Evolutionary conservation across 2,797 vertebrate species (phyloP), one percentile per base, ranked within the genome.

Genomic region (Anolis apletophallus): DNA sequence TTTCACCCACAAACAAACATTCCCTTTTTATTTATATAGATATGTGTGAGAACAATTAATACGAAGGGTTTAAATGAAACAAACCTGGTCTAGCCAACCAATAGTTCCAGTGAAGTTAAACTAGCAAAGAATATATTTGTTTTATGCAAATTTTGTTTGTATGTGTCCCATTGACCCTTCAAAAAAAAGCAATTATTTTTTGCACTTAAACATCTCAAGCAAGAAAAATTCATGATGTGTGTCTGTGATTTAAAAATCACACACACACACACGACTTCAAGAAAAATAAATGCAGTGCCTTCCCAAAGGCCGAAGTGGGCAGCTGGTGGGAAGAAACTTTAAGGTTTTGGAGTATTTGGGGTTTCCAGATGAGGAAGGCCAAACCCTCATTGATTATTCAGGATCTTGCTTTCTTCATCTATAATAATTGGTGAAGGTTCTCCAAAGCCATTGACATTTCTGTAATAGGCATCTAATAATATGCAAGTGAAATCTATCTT

Each of bases 61-160:
- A 92, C 87, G 75, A 87, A 87, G 88, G 83, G 91, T 89, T 84
- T 89, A 92, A 92, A 72, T 93, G 87, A 94, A 96, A 94, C 61
- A 90, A 96, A 97, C 97, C 95, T 96, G 90, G 88, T 95, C 94
- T 91, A 93, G 91, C 94, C 96, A 97, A 96, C 96, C 95, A 97
- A 95, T 95, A 95, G 94, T 95, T 92, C 84, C 94, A 95, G 91
- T 57, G 90, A 92, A 96, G 95, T 96, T 94, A 95, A 92, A 95
- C 89, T 91, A 94, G 89, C 40, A 46, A 46, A 46, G 40, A n/a
- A n/a, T n/a, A n/a, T n/a, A n/a, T n/a, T n/a, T n/a, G n/a, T n/a
- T n/a, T n/a, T n/a, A n/a, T n/a, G n/a, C n/a, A n/a, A n/a, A n/a
- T n/a, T n/a, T n/a, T n/a, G n/a, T n/a, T n/a, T n/a, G n/a, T n/a